Evolutionary conservation across 2,888 invertebrate genomes (phyloP).

Genomic region (Seladonia tumulorum): DNA sequence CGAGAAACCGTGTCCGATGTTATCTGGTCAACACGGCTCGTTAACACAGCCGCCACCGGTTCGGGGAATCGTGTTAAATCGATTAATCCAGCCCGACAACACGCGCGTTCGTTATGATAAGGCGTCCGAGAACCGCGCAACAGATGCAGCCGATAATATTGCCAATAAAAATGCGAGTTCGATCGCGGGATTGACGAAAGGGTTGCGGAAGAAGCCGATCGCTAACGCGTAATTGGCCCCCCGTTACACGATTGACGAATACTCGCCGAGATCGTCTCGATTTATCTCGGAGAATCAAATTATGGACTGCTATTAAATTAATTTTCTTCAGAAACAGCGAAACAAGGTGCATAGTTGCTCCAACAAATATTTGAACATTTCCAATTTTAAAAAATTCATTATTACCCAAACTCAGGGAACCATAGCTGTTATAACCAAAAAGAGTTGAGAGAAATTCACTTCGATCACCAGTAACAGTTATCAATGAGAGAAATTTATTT

Average conservation of each 20-base stretch:
- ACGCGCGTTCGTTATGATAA: slow-evolving; percentile 63
- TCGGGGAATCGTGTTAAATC: slow-evolving; percentile 68
- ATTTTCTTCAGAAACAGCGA: not conserved
- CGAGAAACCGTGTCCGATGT: slow-evolving; percentile 68
- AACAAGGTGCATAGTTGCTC: rapidly evolving
- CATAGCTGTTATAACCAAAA: no score
- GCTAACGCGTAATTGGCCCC: slow-evolving; percentile 31
- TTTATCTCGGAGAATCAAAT: not conserved
- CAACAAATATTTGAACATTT: not conserved
- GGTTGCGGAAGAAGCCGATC: slow-evolving; percentile 27
- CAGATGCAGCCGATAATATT: slow-evolving; percentile 36
- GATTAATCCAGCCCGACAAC: slow-evolving; percentile 65
- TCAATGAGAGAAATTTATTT: no score
- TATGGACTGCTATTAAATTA: not conserved
- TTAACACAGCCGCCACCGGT: slow-evolving; percentile 66
- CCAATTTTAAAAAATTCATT: no score
- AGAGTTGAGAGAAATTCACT: no score
- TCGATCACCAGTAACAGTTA: no score
- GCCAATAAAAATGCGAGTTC: slow-evolving; percentile 19
- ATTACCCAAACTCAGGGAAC: no score
- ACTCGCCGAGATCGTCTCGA: not conserved
- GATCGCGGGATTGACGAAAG: not conserved
- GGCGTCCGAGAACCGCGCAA: not conserved
- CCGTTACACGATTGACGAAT: not conserved
- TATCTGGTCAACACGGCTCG: slow-evolving; percentile 65